Evolutionary conservation across 1,140 invertebrate species (phyloP).

Genomic region (Pissodes strobi): DNA sequence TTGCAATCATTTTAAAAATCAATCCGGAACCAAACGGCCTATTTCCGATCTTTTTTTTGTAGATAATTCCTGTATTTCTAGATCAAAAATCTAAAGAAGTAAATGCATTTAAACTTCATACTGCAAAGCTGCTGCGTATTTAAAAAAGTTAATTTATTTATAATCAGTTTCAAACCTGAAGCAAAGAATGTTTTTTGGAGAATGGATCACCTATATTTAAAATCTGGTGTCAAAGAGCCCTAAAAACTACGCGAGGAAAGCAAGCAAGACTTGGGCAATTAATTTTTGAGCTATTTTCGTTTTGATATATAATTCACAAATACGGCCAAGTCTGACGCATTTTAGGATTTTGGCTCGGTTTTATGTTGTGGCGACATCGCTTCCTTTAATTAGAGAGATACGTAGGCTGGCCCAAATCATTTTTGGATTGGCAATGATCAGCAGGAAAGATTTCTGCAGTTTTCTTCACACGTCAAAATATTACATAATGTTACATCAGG

Average conservation of each 20-base stretch:
- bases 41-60: too few species aligned
- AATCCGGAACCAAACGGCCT: too few species aligned
- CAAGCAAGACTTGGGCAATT: conserved; percentile 40
- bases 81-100: too few species aligned
- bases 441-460: background rate
- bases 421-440: conserved; percentile 6
- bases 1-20: too few species aligned
- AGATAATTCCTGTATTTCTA: too few species aligned
- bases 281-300: conserved; percentile 47
- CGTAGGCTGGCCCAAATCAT: conserved; percentile 20
- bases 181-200: too few species aligned
- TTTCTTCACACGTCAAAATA: too few species aligned
- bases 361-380: conserved; percentile 27
- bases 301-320: conserved; percentile 39
- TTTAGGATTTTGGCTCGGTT: conserved; percentile 28
- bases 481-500: too few species aligned
- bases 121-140: too few species aligned
- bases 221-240: conserved; percentile 24
- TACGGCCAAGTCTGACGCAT: conserved; percentile 44
- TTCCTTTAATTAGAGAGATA: conserved; percentile 32
- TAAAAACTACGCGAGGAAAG: conserved; percentile 17
- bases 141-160: too few species aligned
- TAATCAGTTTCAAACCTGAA: too few species aligned
- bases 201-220: conserved; percentile 14
- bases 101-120: too few species aligned